These are phyloP conservation scores for Diplosoma virens DNA, from an alignment of 23 tunicate species.

Conservation along the genomic window DNA sequence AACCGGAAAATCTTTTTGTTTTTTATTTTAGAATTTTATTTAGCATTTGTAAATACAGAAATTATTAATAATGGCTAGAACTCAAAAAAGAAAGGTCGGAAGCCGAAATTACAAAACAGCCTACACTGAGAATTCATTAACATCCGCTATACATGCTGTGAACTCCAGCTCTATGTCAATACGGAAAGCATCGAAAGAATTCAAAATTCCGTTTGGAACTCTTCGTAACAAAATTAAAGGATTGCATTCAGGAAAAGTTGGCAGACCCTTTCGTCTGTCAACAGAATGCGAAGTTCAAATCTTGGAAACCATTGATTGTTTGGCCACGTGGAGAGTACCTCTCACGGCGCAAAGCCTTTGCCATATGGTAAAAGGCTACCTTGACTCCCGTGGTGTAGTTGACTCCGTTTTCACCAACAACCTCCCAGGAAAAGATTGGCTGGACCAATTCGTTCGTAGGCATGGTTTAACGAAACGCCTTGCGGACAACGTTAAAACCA, in stretches of 20 bases:
- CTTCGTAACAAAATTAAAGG: neutral
- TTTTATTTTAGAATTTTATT: too few species aligned
- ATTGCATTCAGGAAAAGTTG: constrained; percentile 5
- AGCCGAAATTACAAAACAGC: constrained; percentile 3
- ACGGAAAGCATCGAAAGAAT: constrained; percentile 6
- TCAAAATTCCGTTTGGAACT: constrained; percentile 18
- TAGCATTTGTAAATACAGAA: too few species aligned
- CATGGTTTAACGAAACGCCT: constrained; percentile 7
- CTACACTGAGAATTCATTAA: neutral
- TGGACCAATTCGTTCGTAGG: neutral
- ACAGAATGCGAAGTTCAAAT: constrained; percentile 5
- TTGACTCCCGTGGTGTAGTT: neutral
- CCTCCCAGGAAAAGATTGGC: constrained; percentile 5
- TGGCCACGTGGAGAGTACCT: constrained; percentile 13
- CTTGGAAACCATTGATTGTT: neutral
- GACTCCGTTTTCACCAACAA: constrained; percentile 1
- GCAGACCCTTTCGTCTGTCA: constrained; percentile 23
- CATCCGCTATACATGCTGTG: neutral
- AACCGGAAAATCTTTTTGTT: too few species aligned
- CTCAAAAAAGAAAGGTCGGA: constrained; percentile 9
- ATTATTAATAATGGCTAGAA: constrained; percentile 20
- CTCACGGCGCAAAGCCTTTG: neutral
- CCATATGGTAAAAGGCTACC: neutral
- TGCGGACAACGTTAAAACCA: constrained; percentile 16
- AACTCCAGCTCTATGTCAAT: neutral